phyloP scores from a whole-genome alignment of 2,113 vertebrate species.

The Piprites chloris region DNA sequence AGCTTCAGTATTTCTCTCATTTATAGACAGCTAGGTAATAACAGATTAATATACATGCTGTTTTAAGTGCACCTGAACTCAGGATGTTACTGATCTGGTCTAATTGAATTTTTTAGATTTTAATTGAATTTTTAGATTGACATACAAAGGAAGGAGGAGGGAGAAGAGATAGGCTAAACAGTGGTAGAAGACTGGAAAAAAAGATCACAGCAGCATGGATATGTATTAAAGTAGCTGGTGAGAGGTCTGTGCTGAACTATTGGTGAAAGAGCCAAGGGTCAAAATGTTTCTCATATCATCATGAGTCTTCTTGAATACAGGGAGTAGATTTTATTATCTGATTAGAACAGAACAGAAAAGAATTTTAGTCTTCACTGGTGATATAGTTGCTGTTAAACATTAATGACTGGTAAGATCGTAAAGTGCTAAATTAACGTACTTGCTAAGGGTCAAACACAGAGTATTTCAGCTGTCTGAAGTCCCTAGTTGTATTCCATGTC shows the following conservation, averaged over 20 bases:
- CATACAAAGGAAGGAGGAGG: neutral
- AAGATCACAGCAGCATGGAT: neutral
- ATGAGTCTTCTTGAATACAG: neutral
- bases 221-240: neutral
- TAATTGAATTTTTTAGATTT: neutral
- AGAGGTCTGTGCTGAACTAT: neutral
- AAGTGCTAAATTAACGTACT: neutral
- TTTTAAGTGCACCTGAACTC: neutral
- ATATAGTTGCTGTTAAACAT: neutral
- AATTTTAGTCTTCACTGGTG: neutral
- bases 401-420: neutral
- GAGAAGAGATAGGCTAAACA: neutral
- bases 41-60: neutral
- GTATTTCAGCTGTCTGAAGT: neutral
- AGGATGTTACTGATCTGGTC: neutral
- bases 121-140: neutral
- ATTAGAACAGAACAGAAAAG: neutral
- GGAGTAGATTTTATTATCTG: neutral
- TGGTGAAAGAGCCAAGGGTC: neutral
- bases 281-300: neutral
- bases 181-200: neutral
- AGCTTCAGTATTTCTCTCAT: neutral
- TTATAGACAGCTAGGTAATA: neutral
- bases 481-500: neutral
- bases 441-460: neutral